Conservation (phyloP, 2,797 vertebrate genomes). For the Falco concolor region DNA sequence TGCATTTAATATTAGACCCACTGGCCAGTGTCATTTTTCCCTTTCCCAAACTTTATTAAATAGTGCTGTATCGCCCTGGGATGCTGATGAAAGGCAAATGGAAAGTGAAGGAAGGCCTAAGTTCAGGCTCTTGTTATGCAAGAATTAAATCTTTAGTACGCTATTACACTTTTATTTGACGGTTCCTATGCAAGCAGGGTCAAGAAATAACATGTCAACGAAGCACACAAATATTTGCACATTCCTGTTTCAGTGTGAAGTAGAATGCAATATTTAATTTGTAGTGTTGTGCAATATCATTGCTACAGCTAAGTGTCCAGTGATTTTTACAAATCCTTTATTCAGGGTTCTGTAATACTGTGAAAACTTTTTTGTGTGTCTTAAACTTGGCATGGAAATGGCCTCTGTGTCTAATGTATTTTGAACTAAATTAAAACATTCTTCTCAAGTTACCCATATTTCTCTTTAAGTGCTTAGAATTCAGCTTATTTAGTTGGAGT, state of each 20-base stretch:
- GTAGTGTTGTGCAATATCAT: not conserved
- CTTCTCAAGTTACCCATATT: not conserved
- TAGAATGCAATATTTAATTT: not conserved
- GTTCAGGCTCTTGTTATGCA: not conserved
- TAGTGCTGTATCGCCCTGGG: not conserved
- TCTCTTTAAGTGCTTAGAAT: not conserved
- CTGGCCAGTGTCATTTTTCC: not conserved
- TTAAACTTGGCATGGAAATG: not conserved
- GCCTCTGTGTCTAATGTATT: not conserved
- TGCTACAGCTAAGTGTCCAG: not conserved
- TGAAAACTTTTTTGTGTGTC: not conserved
- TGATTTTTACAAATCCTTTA: not conserved
- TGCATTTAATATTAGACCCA: fast-evolving
- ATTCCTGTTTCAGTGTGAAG: not conserved
- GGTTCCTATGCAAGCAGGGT: not conserved
- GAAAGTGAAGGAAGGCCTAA: not conserved
- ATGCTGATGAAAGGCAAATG: not conserved
- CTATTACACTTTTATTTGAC: not conserved
- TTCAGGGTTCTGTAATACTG: not conserved
- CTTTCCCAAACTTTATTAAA: not conserved
- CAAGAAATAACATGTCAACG: not conserved
- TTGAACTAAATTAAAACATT: not conserved
- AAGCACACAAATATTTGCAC: not conserved
- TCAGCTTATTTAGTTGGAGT: not conserved
- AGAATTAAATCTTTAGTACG: not conserved